Evolutionary conservation across 2,113 vertebrate species (phyloP).

Genomic region (Abramis brama): DNA sequence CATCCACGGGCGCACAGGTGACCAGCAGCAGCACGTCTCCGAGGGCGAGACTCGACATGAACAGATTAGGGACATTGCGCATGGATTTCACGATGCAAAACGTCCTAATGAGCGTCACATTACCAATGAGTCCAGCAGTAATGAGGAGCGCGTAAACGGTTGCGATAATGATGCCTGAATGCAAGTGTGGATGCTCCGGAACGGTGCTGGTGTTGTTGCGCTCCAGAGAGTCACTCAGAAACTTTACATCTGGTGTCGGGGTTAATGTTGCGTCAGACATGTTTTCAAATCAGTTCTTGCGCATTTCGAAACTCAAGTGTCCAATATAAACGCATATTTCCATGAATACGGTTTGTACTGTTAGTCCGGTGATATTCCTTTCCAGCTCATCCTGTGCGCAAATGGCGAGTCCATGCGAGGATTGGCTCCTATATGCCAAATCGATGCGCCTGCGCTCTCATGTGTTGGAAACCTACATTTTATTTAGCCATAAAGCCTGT

Average conservation of each 20-base stretch:
- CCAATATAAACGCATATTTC: not conserved
- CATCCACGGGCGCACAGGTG: conserved; percentile 96
- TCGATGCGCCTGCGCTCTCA: conserved; percentile 48
- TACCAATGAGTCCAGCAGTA: conserved; percentile 88
- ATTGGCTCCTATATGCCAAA: conserved; percentile 25
- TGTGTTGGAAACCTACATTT: not conserved
- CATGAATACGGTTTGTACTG: not conserved
- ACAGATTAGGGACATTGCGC: conserved; percentile 90
- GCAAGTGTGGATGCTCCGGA: conserved; percentile 71
- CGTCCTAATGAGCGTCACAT: conserved; percentile 93
- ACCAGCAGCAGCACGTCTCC: conserved; percentile 91
- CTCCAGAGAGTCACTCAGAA: conserved; percentile 67
- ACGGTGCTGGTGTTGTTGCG: conserved; percentile 61
- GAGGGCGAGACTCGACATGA: conserved; percentile 94
- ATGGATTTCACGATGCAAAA: conserved; percentile 90
- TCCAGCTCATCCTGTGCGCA: not conserved
- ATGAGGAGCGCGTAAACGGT: conserved; percentile 87
- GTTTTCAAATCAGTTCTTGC: not conserved
- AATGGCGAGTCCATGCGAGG: conserved; percentile 9
- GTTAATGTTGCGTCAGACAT: conserved; percentile 77
- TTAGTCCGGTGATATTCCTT: not conserved
- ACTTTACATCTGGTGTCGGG: conserved; percentile 67
- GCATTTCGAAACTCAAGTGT: not conserved
- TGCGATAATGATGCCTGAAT: conserved; percentile 83
- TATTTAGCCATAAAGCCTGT: not conserved